Evolutionary conservation across 2,888 invertebrate species (phyloP).

Genomic region (Keiferia lycopersicella): DNA sequence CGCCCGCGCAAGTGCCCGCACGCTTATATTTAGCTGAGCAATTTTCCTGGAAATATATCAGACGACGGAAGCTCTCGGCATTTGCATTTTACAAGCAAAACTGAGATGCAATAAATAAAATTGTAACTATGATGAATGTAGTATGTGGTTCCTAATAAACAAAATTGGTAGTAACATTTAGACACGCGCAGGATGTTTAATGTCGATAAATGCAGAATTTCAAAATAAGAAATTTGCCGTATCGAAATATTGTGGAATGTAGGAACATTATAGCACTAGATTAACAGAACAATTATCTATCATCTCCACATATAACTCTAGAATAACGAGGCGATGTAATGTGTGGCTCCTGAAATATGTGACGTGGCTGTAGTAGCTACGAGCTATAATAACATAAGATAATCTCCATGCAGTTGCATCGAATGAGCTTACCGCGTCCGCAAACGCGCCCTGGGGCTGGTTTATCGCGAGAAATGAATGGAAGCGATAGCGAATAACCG

Average conservation of each 20-base stretch:
- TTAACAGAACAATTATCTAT: conserved; percentile 19
- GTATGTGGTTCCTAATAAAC: background rate
- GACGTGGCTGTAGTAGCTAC: conserved; percentile 32
- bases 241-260: background rate
- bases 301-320: conserved; percentile 24
- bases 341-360: conserved; percentile 29
- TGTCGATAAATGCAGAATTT: background rate
- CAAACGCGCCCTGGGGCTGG: conserved; percentile 54
- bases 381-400: conserved; percentile 43
- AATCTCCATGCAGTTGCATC: conserved; percentile 54
- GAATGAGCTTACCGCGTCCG: conserved; percentile 50
- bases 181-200: background rate
- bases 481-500: conserved; percentile 73
- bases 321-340: conserved; percentile 23
- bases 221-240: background rate
- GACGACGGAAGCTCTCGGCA: conserved; percentile 66
- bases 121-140: conserved; percentile 12
- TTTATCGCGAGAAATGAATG: conserved; percentile 76
- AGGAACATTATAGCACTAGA: background rate
- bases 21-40: conserved; percentile 72
- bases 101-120: conserved; percentile 33
- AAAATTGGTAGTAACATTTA: background rate
- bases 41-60: conserved; percentile 72
- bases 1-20: conserved; percentile 53
- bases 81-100: conserved; percentile 55